Conservation (phyloP, 2,113 vertebrate species). For the Gallinago media region DNA sequence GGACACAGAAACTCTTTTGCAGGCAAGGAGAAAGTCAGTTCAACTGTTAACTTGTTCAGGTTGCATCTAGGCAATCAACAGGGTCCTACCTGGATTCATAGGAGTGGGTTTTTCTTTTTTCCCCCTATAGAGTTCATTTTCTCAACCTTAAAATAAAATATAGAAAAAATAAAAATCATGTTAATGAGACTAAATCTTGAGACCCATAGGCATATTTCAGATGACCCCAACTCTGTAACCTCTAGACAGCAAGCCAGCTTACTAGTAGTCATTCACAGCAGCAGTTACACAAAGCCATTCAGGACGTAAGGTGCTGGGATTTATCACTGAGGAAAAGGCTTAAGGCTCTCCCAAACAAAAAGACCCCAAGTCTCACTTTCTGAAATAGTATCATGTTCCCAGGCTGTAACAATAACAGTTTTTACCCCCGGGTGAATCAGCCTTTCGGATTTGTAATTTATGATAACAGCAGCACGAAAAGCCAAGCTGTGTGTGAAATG, state of each 20-base stretch:
- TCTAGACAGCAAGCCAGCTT: background rate
- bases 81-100: background rate
- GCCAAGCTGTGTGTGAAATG: background rate
- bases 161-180: background rate
- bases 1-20: background rate
- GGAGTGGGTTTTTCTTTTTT: background rate
- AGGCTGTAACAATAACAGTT: background rate
- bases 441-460: background rate
- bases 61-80: background rate
- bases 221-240: background rate
- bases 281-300: background rate
- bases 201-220: background rate
- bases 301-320: background rate
- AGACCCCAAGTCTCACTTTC: background rate
- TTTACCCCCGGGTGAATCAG: background rate
- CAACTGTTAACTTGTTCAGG: background rate
- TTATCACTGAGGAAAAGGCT: background rate
- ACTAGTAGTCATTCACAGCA: background rate
- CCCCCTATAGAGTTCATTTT: background rate
- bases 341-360: background rate
- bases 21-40: background rate
- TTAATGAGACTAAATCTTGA: background rate
- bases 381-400: background rate
- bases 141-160: background rate
- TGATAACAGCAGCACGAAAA: background rate